Evolutionary conservation across 2,113 vertebrate species (phyloP), one percentile per base, ranked within the genome.

Genomic region (Notarius quadriscutis): DNA sequence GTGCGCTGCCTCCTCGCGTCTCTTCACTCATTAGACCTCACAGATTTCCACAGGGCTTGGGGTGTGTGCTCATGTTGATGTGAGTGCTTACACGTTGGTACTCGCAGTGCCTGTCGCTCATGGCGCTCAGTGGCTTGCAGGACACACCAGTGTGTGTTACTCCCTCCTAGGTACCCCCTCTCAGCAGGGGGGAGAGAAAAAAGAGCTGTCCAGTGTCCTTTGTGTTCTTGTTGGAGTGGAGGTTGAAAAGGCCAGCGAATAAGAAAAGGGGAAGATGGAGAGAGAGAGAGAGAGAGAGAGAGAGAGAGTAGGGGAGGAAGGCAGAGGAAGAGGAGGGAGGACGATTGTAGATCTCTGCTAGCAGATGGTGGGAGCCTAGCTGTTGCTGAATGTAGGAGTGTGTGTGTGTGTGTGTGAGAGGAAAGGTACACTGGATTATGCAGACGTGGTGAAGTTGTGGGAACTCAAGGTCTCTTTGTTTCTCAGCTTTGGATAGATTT

Each of bases 211-310:
- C 84, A 84, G 91, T 89, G 90, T 89, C 63, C 84, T 94, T 95
- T 95, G 94, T 95, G 89, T 90, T 92, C 91, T 95, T 94, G 93
- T 93, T 93, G 81, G 34, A 89, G 67, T 84, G 67, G 87, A 94
- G 91, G 89, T 91, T 96, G 93, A 94, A 95, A 94, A 93, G 93
- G 93, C 89, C 89, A 90, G 91, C 89, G 92, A 92, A 93, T 90
- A 91, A 92, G 89, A 92, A 87, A 78, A 65, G 74, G 88, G 27
- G 8, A 57, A 57, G n/a, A 57, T n/a, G 81, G 83, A 86, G 84
- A 53, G 69, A 65, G 2, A 62, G 81, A 63, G 74, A 51, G 34
- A 22, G 67, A 75, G 71, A 74, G 71, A 85, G 83, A 87, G 82
- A 55, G 72, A 63, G 7, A 51, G 72, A 67, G 48, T 50, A 55